Evolutionary conservation across 2,888 invertebrate genomes (phyloP), one percentile per base, ranked within the genome.

Genomic region (Epinotia nisella): DNA sequence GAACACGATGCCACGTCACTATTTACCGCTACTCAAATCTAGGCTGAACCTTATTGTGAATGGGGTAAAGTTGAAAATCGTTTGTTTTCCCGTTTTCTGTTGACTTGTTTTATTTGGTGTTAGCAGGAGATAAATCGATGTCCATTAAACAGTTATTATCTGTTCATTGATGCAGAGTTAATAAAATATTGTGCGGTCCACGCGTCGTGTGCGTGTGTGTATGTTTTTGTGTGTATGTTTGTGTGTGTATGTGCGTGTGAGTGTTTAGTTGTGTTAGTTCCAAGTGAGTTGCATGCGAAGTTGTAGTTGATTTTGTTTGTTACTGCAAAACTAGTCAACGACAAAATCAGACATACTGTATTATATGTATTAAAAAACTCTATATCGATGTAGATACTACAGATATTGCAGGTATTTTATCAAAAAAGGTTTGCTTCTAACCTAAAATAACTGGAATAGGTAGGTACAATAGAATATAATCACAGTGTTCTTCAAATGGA

Each of bases 71-170:
- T 67, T 51, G 70, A 9, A 10, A 24, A 24, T 74, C 9, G 41
- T 11, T 39, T 41, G 39, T 19, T 45, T 49, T 71, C 75, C 17
- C 29, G 39, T 24, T 62, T 61, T 13, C 7, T 35, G 29, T 56
- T 17, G 11, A 53, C 76, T 69, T 17, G 59, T 13, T 74, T 77
- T 74, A 70, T 61, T 74, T 80, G 76, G 83, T 81, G 75, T 78
- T 80, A 79, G 75, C 76, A 72, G 71, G 79, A 87, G 87, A 91
- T 90, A 90, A 90, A 91, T 91, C 85, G 88, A 84, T 89, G 88
- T 89, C 90, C 90, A 92, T 92, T 91, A 91, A 92, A 90, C 85
- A 87, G 88, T 90, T 92, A 93, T 92, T 93, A 92, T 90, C 82
- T 80, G 83, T 78, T 81, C 82, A 89, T 90, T 92, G 89, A 88